Base-by-base conservation (phyloP, 1,140 invertebrate species). In the Eumeta japonica region DNA sequence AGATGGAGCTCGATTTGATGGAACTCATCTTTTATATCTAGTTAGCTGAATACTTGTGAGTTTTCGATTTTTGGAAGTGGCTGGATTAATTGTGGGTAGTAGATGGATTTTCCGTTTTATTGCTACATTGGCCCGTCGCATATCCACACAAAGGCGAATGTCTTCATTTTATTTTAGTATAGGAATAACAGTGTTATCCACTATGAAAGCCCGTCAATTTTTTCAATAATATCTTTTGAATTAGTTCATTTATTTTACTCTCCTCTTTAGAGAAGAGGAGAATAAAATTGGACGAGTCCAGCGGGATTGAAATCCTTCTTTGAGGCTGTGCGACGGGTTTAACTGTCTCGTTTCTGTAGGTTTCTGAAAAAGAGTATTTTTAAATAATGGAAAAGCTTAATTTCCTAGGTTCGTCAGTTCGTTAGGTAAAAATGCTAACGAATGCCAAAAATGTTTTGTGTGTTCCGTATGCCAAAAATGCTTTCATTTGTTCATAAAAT, bases 171-270 rank as follows among this genome's bases (percentile, higher is more conserved):
- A 7, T 30, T 30, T 30, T 10, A 30, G 28, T 10, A 30, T 12
- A 9, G 28, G 28, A 16, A 48, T 3, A 52, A 52, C 20, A 49
- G 50, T 32, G 55, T 52, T 13, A 53, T 37, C 50, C 52, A 58
- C 12, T 4, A 10, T 12, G 28, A 30, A 30, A 12, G 28, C 12
- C 12, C 12, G 7, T 30, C 13, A 12, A 30, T 12, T 30, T 30
- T 12, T 30, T 30, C 28, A 10, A 30, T 30, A 5, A 30, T 30
- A 12, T 30, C 12, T 10, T 10, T 13, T 13, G 13, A 12, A 5
- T 30, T 12, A 10, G 28, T 5, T 5, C 4, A 4, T 30, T 30
- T 30, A 12, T 30, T 30, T 30, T 13, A 10, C 7, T 12, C 12
- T 30, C 13, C 4, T 30, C 28, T 13, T n/a, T n/a, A n/a, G n/a